Base-by-base conservation (phyloP, 2,797 vertebrate species). In the Alectoris magna region DNA sequence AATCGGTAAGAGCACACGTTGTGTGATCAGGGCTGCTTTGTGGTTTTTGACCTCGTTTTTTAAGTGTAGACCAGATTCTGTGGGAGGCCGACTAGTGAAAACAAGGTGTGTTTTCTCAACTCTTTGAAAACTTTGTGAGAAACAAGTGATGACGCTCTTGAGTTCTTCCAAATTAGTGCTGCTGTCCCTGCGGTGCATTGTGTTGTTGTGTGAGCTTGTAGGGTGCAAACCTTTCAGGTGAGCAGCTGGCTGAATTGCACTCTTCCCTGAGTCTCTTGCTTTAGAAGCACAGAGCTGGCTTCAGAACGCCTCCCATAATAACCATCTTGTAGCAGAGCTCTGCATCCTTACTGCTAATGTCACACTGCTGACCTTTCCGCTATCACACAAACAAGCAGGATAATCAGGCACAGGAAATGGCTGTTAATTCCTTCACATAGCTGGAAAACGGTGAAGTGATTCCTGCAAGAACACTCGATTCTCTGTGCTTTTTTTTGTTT, bases 391-490 rank as follows among this genome's bases (percentile, higher is more conserved):
- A 91, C 19, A 46, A 46, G 56, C 67, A 75, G 82, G 51, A 67
- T 80, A 92, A 92, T 80, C 79, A 93, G 87, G 60, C 79, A 6
- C 39, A 43, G 91, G 89, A 90, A 92, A 64, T 67, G 66, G 48
- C 75, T 83, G 70, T 83, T 72, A 59, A 69, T 84, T 83, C 48
- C 55, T 24, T 27, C 36, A 0, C 63, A 6, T 74, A 19, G 6
- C 56, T 3, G 3, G 36, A 84, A 51, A 62, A 53, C 2, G 29
- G 62, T 63, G 46, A 34, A 83, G 68, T 34, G 60, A 22, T 41
- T 15, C 31, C 71, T 72, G 49, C 15, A 66, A 62, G 93, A 74
- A 51, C 10, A n/a, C 36, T 69, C 49, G 4, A 5, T 38, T 86
- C 59, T 36, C 43, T 23, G 31, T 11, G 12, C 26, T 27, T 27